phyloP scores from a whole-genome alignment of 2,797 vertebrate genomes.

The Neosilurus hyrtlii region DNA sequence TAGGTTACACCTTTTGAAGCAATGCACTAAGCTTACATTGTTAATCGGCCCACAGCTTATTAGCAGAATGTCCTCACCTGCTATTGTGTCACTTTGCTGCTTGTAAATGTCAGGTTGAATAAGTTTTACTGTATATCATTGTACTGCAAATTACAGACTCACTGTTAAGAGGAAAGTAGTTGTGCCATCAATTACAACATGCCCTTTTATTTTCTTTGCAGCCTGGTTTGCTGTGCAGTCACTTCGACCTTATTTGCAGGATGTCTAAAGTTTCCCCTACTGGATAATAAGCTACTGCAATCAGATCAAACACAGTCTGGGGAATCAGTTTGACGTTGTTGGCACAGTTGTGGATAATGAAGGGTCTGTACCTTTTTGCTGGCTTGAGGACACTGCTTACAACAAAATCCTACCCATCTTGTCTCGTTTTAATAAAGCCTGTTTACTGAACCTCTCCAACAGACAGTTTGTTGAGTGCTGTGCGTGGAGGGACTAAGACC shows the following conservation, averaged over 20 bases:
- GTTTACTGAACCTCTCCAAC: not conserved
- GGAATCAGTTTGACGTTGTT: constrained; percentile 18
- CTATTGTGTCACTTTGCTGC: constrained; percentile 1
- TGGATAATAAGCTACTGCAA: constrained; percentile 30
- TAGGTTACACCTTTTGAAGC: not conserved
- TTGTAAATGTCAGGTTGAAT: constrained; percentile 8
- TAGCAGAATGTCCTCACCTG: constrained; percentile 12
- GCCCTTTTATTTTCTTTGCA: constrained; percentile 17
- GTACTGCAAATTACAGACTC: constrained; percentile 15
- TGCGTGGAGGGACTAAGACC: not conserved
- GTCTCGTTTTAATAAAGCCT: constrained; percentile 6
- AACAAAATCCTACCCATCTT: constrained; percentile 6
- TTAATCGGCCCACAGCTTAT: not conserved
- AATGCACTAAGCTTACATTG: not conserved
- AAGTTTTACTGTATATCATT: not conserved
- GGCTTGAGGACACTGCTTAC: not conserved
- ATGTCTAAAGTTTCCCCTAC: not conserved
- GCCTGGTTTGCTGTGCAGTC: constrained; percentile 5
- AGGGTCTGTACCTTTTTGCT: constrained; percentile 8
- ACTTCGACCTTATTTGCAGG: constrained; percentile 18
- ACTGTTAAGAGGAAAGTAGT: constrained; percentile 14
- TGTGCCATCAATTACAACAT: constrained; percentile 24
- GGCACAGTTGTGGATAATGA: constrained; percentile 24
- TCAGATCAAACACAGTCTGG: constrained; percentile 4
- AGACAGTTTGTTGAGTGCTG: not conserved